Base-by-base conservation (phyloP, 1,140 invertebrate species). In the Centruroides vittatus region DNA sequence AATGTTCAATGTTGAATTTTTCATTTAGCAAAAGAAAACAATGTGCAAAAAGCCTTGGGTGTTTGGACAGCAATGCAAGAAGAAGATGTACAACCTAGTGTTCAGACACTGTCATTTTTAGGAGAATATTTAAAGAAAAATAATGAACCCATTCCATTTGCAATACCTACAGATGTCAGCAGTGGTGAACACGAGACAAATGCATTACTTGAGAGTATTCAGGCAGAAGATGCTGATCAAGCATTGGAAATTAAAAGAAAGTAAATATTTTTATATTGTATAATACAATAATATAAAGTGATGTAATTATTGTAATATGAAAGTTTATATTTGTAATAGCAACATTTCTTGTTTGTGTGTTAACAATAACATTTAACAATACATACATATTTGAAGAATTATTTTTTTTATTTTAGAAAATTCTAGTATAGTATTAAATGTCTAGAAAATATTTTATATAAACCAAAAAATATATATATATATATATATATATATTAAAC, bases 31-130 rank as follows among this genome's bases (percentile, higher is more conserved):
- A 71, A 71, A 63, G 48, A 56, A 13, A 77, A 84, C 48, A 78
- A 88, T 63, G 75, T 79, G 1, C 79, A 87, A 34, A 86, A 86
- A 72, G 86, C 86, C 3, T 66, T 87, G 9, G 80, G 81, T 7
- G 71, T 91, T 7, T 88, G 85, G 85, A 86, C 83, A 0, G 73
- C 84, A 69, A 82, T 90, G 74, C 87, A 91, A 74, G 87, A 91
- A 72, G 86, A 91, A 69, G 79, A 84, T 62, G 73, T 88, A 57
- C 71, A 81, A 46, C 84, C 88, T 1, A 81, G 79, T 35, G 79
- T 83, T 58, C 67, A 79, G 13, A 88, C 91, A 70, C 74, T 91
- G 0, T 66, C 70, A 7, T 76, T 75, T 36, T 74, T 93, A 7
- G 83, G 80, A 0, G 75, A 79, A 34, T 81, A 86, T 68, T 75